phyloP scores from a whole-genome alignment of 2,797 vertebrate genomes.

The Onychomys arenicola region DNA sequence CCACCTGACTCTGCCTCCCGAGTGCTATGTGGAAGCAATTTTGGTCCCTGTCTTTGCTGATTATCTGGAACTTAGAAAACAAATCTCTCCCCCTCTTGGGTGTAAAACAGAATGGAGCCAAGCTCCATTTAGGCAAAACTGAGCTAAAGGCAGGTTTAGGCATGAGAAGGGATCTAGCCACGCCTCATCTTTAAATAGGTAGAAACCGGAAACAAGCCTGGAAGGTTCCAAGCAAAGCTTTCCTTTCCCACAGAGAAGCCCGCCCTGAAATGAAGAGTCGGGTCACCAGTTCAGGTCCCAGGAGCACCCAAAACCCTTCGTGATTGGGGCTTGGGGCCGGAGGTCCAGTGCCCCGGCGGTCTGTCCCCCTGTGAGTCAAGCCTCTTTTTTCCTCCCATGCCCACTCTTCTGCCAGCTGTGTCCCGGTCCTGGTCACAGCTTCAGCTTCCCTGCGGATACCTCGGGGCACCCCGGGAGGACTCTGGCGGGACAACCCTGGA shows the following conservation, averaged over 20 bases:
- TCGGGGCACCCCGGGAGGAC: neutral
- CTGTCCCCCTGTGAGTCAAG: neutral
- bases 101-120: neutral
- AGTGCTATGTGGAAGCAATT: neutral
- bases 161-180: neutral
- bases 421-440: neutral
- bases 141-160: neutral
- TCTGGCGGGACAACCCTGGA: neutral
- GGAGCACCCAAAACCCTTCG: neutral
- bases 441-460: neutral
- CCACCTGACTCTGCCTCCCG: too few relatives aligned
- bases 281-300: accelerated
- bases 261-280: neutral
- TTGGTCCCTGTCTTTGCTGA: neutral
- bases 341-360: neutral
- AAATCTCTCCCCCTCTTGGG: neutral
- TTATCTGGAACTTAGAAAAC: neutral
- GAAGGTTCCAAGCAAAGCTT: neutral
- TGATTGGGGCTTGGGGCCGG: neutral
- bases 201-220: neutral
- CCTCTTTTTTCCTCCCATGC: neutral
- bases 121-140: neutral
- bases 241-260: neutral
- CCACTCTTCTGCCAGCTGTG: neutral
- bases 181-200: neutral